Evolutionary conservation across 2,888 invertebrate genomes (phyloP).

Genomic region (Sipha maydis): DNA sequence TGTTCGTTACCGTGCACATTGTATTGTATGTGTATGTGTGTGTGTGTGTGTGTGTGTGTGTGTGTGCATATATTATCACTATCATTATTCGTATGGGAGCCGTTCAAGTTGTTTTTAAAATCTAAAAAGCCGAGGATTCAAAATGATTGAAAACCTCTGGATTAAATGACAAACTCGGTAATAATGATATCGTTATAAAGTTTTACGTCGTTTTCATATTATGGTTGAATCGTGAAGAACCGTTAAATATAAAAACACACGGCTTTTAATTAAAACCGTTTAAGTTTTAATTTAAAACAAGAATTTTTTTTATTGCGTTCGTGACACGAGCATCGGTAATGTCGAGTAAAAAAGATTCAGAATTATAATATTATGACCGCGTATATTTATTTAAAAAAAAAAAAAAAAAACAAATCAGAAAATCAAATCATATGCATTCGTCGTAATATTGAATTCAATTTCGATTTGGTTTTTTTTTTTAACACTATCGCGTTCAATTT

Average conservation of each 20-base stretch:
- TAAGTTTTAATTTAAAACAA: background rate
- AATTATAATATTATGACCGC: background rate
- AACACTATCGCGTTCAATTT: too few relatives aligned
- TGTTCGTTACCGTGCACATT: too few relatives aligned
- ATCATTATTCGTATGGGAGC: too few relatives aligned
- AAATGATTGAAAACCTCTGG: background rate
- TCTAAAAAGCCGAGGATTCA: too few relatives aligned
- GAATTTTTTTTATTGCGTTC: background rate
- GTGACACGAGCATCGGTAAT: background rate
- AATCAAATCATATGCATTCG: background rate
- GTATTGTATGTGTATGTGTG: too few relatives aligned
- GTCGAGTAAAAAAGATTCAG: background rate
- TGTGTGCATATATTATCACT: too few relatives aligned
- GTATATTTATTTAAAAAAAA: background rate
- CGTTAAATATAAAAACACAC: background rate
- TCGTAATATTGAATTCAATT: background rate
- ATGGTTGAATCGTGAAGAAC: background rate
- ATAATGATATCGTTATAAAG: background rate
- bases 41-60: too few relatives aligned
- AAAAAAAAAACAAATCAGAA: background rate
- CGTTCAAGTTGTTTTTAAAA: too few relatives aligned
- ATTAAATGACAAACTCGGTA: background rate
- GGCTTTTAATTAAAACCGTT: background rate
- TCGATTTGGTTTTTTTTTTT: background rate
- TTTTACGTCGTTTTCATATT: background rate